phyloP scores from a whole-genome alignment of 2,113 vertebrate genomes.

The Cygnus buccinator region DNA sequence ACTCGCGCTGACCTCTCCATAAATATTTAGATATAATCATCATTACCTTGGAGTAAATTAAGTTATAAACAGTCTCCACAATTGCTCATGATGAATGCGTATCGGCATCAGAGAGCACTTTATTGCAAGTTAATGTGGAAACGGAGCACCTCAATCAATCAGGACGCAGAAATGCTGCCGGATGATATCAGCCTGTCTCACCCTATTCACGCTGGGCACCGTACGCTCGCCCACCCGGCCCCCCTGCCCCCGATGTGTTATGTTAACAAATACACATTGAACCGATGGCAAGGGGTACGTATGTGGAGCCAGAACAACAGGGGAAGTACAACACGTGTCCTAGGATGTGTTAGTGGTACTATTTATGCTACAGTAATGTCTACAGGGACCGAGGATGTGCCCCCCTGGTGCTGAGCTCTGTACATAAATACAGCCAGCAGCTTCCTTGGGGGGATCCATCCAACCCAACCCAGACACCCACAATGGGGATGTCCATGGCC shows the following conservation, averaged over 20 bases:
- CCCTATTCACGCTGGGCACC: slow-evolving; percentile 2
- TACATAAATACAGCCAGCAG: slow-evolving; percentile 51
- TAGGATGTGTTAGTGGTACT: neutral
- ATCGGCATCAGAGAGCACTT: slow-evolving; percentile 55
- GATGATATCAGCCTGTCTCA: slow-evolving; percentile 49
- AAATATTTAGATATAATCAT: slow-evolving; percentile 77
- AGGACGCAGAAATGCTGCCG: slow-evolving; percentile 43
- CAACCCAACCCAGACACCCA: neutral
- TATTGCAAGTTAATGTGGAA: slow-evolving; percentile 73
- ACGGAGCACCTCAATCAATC: slow-evolving; percentile 67
- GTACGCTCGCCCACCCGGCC: neutral
- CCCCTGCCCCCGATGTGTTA: accelerated
- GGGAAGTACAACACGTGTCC: neutral
- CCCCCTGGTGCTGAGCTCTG: slow-evolving; percentile 9
- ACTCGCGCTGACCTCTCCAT: slow-evolving; percentile 71
- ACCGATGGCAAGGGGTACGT: neutral
- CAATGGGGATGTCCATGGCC: neutral
- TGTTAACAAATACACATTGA: neutral
- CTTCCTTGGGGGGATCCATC: slow-evolving; percentile 50
- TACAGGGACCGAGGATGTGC: neutral
- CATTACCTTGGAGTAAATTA: slow-evolving; percentile 73
- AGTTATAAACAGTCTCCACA: slow-evolving; percentile 72
- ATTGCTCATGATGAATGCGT: slow-evolving; percentile 65
- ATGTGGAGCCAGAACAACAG: neutral
- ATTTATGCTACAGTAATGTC: neutral